Conservation (phyloP, 2,888 invertebrate species). For the Mylabris sibirica region DNA sequence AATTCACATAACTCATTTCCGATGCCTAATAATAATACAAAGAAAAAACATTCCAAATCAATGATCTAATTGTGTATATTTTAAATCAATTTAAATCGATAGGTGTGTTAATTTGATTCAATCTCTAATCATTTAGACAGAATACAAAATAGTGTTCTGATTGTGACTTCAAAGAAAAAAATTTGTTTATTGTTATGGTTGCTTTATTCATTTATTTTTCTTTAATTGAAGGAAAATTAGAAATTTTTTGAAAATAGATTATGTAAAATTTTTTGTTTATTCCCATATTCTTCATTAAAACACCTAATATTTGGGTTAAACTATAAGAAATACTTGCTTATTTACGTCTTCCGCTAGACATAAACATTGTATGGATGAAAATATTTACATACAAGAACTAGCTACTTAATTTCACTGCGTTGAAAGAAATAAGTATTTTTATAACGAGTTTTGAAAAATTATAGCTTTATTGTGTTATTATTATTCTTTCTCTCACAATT, state of each 20-base stretch:
- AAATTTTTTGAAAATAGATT: too few species aligned
- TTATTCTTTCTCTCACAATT: too few species aligned
- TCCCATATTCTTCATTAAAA: too few species aligned
- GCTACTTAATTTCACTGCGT: background rate
- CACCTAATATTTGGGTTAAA: too few species aligned
- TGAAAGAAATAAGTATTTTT: background rate
- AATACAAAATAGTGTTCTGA: background rate
- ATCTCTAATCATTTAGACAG: background rate
- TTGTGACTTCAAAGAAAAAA: background rate
- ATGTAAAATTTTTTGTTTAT: too few species aligned
- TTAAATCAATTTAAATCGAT: background rate
- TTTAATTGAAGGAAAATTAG: background rate
- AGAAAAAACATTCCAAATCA: constrained; percentile 2
- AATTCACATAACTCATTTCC: constrained; percentile 29
- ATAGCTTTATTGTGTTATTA: too few species aligned
- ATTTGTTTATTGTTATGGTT: background rate
- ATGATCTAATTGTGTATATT: background rate
- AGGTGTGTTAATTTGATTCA: constrained; percentile 4
- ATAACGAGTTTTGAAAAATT: too few species aligned
- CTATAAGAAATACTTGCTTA: background rate
- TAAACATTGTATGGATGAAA: too few species aligned
- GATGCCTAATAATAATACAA: constrained; percentile 19
- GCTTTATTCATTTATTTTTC: background rate
- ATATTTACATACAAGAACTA: too few species aligned
- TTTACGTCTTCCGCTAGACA: background rate